phyloP scores from a whole-genome alignment of 2,888 invertebrate species.

The Celastrina argiolus region DNA sequence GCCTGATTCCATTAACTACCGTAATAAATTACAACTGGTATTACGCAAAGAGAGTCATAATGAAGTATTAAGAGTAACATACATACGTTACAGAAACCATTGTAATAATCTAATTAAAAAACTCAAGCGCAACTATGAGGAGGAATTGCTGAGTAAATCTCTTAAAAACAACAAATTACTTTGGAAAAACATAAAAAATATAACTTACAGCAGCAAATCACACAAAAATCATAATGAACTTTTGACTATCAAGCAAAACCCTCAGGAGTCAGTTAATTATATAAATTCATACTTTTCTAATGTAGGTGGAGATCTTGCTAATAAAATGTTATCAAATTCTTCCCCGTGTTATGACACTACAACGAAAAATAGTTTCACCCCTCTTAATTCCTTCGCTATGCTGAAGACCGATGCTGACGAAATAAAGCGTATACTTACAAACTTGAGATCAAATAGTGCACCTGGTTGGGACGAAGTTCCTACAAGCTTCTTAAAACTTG shows the following conservation, averaged over 20 bases:
- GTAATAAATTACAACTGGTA: too few relatives aligned
- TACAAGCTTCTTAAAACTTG: background rate
- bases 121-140: background rate
- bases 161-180: background rate
- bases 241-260: background rate
- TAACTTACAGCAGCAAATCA: background rate
- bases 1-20: background rate
- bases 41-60: too few relatives aligned
- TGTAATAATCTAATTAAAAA: background rate
- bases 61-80: too few relatives aligned
- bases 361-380: background rate
- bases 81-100: too few relatives aligned
- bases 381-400: background rate
- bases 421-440: background rate
- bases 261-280: background rate
- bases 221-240: background rate
- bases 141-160: background rate
- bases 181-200: background rate
- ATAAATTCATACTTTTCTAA: background rate
- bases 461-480: slow-evolving; percentile 7
- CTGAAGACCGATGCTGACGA: too few relatives aligned
- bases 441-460: background rate
- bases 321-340: background rate
- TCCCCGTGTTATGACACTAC: background rate
- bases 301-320: background rate